phyloP scores from a whole-genome alignment of 1,140 invertebrate genomes.

The Daktulosphaira vitifoliae region DNA sequence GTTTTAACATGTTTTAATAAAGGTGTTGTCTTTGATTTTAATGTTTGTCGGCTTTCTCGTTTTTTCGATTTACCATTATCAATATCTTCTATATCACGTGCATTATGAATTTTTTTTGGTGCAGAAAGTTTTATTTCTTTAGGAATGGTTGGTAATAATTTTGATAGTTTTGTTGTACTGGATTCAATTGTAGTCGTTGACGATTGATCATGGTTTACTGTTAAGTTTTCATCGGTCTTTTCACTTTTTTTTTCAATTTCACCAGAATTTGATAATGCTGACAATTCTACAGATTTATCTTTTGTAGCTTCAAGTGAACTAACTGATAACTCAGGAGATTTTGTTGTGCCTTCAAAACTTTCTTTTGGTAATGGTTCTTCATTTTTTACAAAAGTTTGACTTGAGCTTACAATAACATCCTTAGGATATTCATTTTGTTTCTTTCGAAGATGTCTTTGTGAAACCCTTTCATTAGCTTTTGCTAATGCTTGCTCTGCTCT shows the following conservation, averaged over 20 bases:
- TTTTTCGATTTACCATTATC: background rate
- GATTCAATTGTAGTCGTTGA: no score
- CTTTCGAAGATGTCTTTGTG: background rate
- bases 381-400: no score
- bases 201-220: no score
- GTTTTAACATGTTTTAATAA: background rate
- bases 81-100: background rate
- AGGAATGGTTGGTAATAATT: background rate
- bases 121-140: background rate
- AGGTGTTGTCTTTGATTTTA: background rate
- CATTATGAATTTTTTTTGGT: background rate
- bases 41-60: background rate
- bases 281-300: no score
- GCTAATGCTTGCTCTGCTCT: conserved; percentile 18
- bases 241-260: background rate
- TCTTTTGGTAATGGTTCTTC: background rate
- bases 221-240: no score
- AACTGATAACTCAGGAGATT: no score
- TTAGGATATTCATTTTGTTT: background rate
- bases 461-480: background rate
- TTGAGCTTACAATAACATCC: background rate
- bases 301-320: no score
- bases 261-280: background rate
- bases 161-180: background rate
- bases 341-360: no score